Evolutionary conservation across 2,888 invertebrate species (phyloP).

Genomic region (Drosophila quinaria): DNA sequence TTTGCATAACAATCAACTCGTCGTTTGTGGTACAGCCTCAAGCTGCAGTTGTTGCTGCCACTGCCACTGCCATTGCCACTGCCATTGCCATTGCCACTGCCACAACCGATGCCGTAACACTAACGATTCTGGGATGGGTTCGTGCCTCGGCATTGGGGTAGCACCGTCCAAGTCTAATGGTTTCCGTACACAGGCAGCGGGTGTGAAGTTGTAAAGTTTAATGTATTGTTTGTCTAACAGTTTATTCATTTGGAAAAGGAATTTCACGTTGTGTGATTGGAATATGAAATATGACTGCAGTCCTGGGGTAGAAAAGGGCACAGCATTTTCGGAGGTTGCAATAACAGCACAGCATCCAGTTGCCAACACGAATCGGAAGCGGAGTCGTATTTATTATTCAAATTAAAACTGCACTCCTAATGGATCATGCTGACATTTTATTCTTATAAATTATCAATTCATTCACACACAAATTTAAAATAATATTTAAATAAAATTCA

Average conservation of each 20-base stretch:
- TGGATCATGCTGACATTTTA: slow-evolving; percentile 2
- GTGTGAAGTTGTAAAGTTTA: slow-evolving; percentile 83
- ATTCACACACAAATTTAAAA: not conserved
- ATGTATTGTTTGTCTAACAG: slow-evolving; percentile 79
- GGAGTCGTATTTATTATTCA: slow-evolving; percentile 2
- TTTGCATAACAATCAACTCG: slow-evolving; percentile 83
- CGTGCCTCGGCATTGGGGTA: slow-evolving; percentile 23
- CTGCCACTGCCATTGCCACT: slow-evolving; percentile 11
- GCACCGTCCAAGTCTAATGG: slow-evolving; percentile 65
- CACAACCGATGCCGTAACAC: slow-evolving; percentile 12
- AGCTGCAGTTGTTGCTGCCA: slow-evolving; percentile 36
- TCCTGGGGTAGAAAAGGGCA: slow-evolving; percentile 24
- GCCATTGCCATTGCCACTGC: not conserved
- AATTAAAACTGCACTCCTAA: slow-evolving; percentile 7
- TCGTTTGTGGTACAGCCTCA: slow-evolving; percentile 74
- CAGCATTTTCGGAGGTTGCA: not conserved
- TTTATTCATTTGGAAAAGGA: slow-evolving; percentile 80
- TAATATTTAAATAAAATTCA: not conserved
- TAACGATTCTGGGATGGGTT: slow-evolving; percentile 23
- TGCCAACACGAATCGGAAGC: not conserved
- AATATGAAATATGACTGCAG: slow-evolving; percentile 58
- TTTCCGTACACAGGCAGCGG: slow-evolving; percentile 69
- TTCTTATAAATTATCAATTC: slow-evolving; percentile 1
- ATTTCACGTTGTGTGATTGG: slow-evolving; percentile 57
- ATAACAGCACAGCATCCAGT: slow-evolving; percentile 7